Base-by-base conservation (phyloP, 2,888 invertebrate genomes). In the Andrena bicolor region DNA sequence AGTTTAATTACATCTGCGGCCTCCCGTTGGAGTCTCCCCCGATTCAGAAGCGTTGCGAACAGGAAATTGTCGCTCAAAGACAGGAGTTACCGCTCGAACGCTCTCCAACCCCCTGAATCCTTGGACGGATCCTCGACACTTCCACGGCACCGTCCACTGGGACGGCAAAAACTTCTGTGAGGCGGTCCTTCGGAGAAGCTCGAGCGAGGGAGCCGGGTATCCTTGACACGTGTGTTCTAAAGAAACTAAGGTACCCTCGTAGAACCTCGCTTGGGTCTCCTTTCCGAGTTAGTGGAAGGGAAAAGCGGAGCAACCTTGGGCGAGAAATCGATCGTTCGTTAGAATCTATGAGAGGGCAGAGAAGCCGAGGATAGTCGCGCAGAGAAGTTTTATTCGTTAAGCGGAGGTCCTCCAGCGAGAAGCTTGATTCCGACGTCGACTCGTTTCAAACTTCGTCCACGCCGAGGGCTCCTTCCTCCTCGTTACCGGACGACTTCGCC, bases 381-480 rank as follows among this genome's bases (percentile, higher is more conserved):
- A 6, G 23, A 8, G 8, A 16, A 56, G n/a, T 56, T 69, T 56
- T 41, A 56, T 56, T 41, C 69, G 4, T 10, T 48, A 5, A 23
- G 13, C 10, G 66, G 28, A 16, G 30, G n/a, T 63, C 6, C 26
- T 41, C 16, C 35, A 10, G n/a, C 16, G n/a, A 23, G 61, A 26
- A n/a, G 35, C 48, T 58, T 13, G 3, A 26, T 41, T 35, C 4
- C 28, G 32, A 20, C 13, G 16, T 48, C 28, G 16, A 2, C 3
- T 2, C 13, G 2, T 7, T 71, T 90, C 64, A 92, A 76, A 92
- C 92, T 86, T 92, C 92, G 32, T 92, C 91, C 7, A 90, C 84
- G 26, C 61, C 86, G 10, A 90, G 79, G 20, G 64, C 68, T 41
- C 85, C 85, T n/a, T 73, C 35, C 16, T 86, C 73, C 16, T 83